Conservation (phyloP, 2,888 invertebrate species). For the Clusia tigrina region DNA sequence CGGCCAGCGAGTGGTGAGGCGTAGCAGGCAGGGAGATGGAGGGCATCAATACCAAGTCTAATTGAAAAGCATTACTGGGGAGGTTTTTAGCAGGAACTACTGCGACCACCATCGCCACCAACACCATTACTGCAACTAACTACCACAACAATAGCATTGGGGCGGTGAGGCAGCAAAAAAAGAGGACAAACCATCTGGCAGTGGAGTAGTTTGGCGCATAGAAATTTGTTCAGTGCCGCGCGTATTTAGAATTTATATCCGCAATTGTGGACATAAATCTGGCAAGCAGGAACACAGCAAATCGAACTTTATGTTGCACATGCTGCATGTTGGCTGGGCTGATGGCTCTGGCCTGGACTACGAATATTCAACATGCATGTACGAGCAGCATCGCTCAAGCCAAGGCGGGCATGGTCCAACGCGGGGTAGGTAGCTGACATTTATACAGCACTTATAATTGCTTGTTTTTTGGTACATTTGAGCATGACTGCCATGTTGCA, state of each 20-base stretch:
- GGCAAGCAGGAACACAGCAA: slow-evolving; percentile 39
- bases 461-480: slow-evolving; percentile 40
- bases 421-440: background rate
- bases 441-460: slow-evolving; percentile 51
- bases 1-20: too few relatives aligned
- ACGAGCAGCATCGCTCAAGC: slow-evolving; percentile 31
- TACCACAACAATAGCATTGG: slow-evolving; percentile 5
- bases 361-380: too few relatives aligned
- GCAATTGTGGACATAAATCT: slow-evolving; percentile 55
- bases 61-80: slow-evolving; percentile 43
- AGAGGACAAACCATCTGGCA: background rate
- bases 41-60: slow-evolving; percentile 30
- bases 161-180: slow-evolving; percentile 13
- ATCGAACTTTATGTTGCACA: slow-evolving; percentile 55
- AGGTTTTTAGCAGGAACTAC: slow-evolving; percentile 14
- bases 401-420: too few relatives aligned
- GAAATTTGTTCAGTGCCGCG: slow-evolving; percentile 37
- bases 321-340: slow-evolving; percentile 34
- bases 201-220: slow-evolving; percentile 55
- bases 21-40: too few relatives aligned
- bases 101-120: slow-evolving; percentile 25
- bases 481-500: slow-evolving; percentile 36
- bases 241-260: slow-evolving; percentile 55
- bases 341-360: too few relatives aligned
- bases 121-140: slow-evolving; percentile 38